Evolutionary conservation across 2,113 vertebrate species (phyloP).

Genomic region (Ageneiosus marmoratus): DNA sequence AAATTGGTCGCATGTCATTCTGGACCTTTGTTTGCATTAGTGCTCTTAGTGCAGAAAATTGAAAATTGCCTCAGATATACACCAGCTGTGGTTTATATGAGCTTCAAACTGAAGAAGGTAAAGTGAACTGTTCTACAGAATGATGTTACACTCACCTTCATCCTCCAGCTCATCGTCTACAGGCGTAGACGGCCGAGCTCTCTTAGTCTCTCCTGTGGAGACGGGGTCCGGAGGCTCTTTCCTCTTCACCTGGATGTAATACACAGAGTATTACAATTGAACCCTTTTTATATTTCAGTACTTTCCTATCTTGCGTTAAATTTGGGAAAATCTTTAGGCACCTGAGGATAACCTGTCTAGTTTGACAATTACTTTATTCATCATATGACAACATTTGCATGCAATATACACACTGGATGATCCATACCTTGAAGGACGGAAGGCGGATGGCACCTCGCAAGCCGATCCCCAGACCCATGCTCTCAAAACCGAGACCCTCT

Average conservation of each 20-base stretch:
- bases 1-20: too few species aligned
- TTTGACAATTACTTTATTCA: background rate
- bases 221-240: slow-evolving; percentile 92
- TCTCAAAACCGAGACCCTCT: slow-evolving; percentile 90
- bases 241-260: slow-evolving; percentile 84
- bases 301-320: background rate
- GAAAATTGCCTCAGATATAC: background rate
- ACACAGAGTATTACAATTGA: too few species aligned
- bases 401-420: background rate
- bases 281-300: background rate
- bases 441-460: slow-evolving; percentile 90
- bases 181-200: slow-evolving; percentile 87
- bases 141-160: slow-evolving; percentile 77
- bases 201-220: slow-evolving; percentile 85
- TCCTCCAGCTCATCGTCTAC: slow-evolving; percentile 91
- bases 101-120: background rate
- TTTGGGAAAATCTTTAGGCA: background rate
- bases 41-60: background rate
- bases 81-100: background rate
- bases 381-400: background rate
- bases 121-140: background rate
- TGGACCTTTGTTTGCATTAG: too few species aligned
- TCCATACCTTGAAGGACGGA: slow-evolving; percentile 92
- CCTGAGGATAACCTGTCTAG: background rate
- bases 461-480: slow-evolving; percentile 89